Base-by-base conservation (phyloP, 2,113 vertebrate genomes). In the Oreochromis tanganicae region DNA sequence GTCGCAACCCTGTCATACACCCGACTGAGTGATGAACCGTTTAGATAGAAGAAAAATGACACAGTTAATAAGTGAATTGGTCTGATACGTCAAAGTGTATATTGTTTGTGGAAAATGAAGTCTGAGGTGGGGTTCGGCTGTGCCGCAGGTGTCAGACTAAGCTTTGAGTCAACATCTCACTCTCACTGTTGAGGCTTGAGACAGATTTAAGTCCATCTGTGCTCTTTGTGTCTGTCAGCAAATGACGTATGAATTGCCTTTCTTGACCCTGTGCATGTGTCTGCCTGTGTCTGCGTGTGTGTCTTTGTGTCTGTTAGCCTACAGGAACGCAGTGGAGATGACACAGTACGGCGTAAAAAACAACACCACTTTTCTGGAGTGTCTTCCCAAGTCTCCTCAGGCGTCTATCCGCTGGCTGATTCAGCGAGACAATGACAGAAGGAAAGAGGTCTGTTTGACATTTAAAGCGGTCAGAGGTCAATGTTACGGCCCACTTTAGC, bases 311-410 rank as follows among this genome's bases (percentile, higher is more conserved):
- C 34, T 52, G 41, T 19, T 27, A 99, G 99, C 97, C 13, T 99
- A 99, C 92, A 98, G 98, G 96, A 99, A 99, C 0, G 97, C 99
- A 17, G 97, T 96, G 90, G 98, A 99, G 95, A 97, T 97, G 93
- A 96, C 97, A 87, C 99, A 99, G 85, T 99, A 99, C 3, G 98
- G 98, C 84, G 97, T 99, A 1, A 98, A 97, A 96, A 98, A 99
- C 96, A 99, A 99, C 94, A 99, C 98, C 91, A 98, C 99, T 57
- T 99, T 99, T 94, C 96, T 99, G 8, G 98, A 99, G 94, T 99
- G 99, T 57, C 91, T 96, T 16, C 97, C 99, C 29, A 99, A 98
- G 95, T 97, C 98, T 91, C 99, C 99, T 1, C 98, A 99, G 94
- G 98, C 98, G 19, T 98, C 98, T 9, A 89, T 99, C 88, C 98